Conservation (phyloP, 2,797 vertebrate genomes). For the Dicrostonyx torquatus region DNA sequence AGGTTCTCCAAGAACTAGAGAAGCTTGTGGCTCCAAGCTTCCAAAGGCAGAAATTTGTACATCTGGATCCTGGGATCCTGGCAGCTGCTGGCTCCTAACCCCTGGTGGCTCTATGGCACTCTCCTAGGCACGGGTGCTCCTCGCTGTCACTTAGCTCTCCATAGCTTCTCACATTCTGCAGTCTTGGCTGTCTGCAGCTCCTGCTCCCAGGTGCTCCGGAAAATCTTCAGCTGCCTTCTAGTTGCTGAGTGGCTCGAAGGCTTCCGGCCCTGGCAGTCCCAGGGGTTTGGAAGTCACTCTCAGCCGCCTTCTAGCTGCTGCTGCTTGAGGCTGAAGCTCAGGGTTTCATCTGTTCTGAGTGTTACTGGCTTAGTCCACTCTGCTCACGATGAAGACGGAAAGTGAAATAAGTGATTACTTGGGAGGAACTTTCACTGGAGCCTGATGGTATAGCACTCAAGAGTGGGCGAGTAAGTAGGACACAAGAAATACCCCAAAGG, state of each 20-base stretch:
- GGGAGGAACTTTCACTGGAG: neutral
- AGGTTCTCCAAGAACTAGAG: neutral
- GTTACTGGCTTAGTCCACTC: too few relatives aligned
- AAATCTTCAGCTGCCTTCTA: neutral
- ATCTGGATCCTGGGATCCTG: neutral
- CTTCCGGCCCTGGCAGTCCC: neutral
- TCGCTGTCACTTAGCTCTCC: neutral
- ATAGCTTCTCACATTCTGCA: neutral
- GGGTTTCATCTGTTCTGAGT: neutral
- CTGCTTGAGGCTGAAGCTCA: neutral
- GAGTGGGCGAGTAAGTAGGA: neutral
- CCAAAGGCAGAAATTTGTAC: neutral
- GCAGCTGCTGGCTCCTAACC: neutral
- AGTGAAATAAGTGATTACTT: neutral
- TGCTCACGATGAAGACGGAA: neutral
- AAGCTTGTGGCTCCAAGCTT: neutral
- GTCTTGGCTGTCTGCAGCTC: neutral
- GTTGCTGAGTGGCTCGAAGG: neutral
- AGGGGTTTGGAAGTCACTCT: neutral
- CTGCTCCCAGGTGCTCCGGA: neutral
- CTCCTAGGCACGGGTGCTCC: neutral
- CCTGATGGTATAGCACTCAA: neutral
- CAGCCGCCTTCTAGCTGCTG: neutral
- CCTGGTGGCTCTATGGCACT: neutral
- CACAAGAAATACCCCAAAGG: neutral